Percentiles rank a stretch among this genome's conserved stretches.
Evolutionary conservation across 1,140 invertebrate species (phyloP).

Genomic region (Papilio polyxenes): DNA sequence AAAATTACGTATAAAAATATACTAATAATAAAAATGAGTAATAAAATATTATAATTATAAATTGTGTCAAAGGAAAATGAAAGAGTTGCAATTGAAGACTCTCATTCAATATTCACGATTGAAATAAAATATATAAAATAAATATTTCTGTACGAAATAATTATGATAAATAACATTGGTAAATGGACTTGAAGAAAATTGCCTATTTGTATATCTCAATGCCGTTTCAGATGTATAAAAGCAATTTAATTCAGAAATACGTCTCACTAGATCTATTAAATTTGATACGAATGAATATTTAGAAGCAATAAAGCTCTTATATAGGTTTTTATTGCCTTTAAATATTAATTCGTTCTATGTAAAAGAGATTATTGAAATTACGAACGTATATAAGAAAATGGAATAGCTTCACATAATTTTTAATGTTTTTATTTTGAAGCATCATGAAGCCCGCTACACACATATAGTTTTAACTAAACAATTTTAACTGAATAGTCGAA

Average conservation of each 20-base stretch:
- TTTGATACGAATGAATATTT: slow-evolving; percentile 10
- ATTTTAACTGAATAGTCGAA: no score
- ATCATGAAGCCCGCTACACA: no score
- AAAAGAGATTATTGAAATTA: not conserved
- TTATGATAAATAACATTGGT: not conserved
- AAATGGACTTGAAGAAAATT: not conserved
- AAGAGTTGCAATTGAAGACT: no score
- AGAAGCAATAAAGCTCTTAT: not conserved
- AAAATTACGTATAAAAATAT: no score
- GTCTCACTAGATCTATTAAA: not conserved
- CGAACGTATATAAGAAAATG: not conserved
- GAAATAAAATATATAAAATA: no score
- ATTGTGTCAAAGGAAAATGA: no score
- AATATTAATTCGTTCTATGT: not conserved
- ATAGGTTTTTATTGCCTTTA: not conserved
- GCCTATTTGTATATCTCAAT: not conserved
- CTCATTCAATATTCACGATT: no score
- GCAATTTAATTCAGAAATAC: slow-evolving; percentile 6
- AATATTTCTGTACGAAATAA: no score
- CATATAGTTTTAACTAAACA: no score
- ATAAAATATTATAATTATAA: no score
- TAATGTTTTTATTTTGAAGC: not conserved
- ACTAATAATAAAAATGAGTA: no score
- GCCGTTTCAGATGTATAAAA: not conserved
- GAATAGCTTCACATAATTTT: not conserved